Base-by-base conservation (phyloP, 2,797 vertebrate genomes). In the Anomalospiza imberbis region DNA sequence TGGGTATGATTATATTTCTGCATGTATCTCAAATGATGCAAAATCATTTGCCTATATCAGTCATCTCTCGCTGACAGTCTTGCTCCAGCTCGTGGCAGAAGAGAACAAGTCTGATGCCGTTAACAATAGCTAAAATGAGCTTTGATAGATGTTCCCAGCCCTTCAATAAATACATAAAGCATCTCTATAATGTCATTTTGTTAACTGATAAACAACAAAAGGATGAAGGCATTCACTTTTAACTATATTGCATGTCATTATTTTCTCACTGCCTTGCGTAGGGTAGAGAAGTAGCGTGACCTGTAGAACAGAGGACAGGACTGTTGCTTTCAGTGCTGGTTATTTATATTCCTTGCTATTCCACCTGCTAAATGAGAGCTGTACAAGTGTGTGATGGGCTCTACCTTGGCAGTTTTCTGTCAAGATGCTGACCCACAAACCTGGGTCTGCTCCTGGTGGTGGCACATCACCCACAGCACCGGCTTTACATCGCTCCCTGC, bases 1-100 rank as follows among this genome's bases (percentile, higher is more conserved):
- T 98, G 97, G 95, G 83, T 96, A 95, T 97, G 97, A 97, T 97
- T 97, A 97, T 97, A 96, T 96, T 97, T 94, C 97, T 96, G 92
- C 91, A 83, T 92, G 94, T 96, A 93, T 95, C 92, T 96, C 95
- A 88, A 94, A 96, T 68, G 89, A 96, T 95, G 95, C 93, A 95
- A 96, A 96, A 96, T 95, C 93, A 94, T 95, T 96, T 97, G 95
- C 92, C 92, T 93, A 0, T 94, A 96, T 94, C 96, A 94, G 89
- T 96, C 95, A 93, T 95, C 61, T 95, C 81, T 84, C 2, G 1
- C 94, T 97, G 94, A 94, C 97, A 97, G 96, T 96, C 90, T 83
- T 83, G 88, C 84, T 91, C 80, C 67, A 92, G 93, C 75, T 88
- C 58, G 29, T 76, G 87, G 91, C 85, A 83, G 93, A 93, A 76